Conservation (phyloP, 2,888 invertebrate genomes). For the Masnerella sp. region DNA sequence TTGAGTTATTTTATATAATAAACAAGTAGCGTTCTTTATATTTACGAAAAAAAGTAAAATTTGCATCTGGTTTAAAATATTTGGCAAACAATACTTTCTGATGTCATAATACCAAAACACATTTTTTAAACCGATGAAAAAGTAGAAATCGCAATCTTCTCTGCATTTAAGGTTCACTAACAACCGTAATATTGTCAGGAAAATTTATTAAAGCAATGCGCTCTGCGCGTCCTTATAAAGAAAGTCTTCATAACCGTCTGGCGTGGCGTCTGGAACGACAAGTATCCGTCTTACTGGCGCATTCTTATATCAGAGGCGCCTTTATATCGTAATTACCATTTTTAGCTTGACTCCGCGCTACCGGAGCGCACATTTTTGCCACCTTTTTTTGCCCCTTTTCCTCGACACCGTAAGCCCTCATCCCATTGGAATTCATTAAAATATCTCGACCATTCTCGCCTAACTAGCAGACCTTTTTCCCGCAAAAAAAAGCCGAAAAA, state of each 20-base stretch:
- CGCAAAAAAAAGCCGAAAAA: conserved; percentile 35
- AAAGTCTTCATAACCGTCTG: conserved; percentile 58
- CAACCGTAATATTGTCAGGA: conserved; percentile 48
- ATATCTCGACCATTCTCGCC: conserved; percentile 69
- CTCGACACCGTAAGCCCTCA: conserved; percentile 38
- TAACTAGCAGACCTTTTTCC: conserved; percentile 66
- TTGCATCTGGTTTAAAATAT: too few species aligned
- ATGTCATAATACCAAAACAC: too few species aligned
- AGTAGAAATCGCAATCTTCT: neutral
- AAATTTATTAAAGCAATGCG: conserved; percentile 49
- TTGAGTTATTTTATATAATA: too few species aligned
- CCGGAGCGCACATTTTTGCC: conserved; percentile 47
- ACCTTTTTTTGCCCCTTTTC: conserved; percentile 10
- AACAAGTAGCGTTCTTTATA: too few species aligned
- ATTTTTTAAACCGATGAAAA: too few species aligned
- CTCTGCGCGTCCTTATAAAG: conserved; percentile 40
- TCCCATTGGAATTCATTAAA: conserved; percentile 75
- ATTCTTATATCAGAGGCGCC: conserved; percentile 70
- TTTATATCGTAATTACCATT: conserved; percentile 76
- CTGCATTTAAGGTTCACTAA: conserved; percentile 13
- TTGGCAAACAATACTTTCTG: too few species aligned
- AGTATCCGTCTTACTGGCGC: conserved; percentile 44
- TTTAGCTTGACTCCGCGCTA: conserved; percentile 68
- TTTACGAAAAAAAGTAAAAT: too few species aligned
- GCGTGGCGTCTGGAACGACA: conserved; percentile 38